These are phyloP conservation scores for Drosophila cognata DNA, from an alignment of 2,888 invertebrate genomes.

Conservation along the genomic window DNA sequence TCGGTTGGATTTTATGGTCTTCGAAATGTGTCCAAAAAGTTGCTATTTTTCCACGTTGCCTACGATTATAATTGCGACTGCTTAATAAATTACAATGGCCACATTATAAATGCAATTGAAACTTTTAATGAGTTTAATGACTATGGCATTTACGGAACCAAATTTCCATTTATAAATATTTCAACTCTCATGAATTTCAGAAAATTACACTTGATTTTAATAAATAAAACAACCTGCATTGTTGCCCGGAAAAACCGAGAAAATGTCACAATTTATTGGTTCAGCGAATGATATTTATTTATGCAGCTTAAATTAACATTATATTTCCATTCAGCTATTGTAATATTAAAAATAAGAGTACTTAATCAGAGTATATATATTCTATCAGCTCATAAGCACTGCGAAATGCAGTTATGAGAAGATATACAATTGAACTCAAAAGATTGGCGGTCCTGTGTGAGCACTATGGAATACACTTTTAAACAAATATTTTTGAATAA, in stretches of 20 bases:
- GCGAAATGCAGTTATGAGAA: background rate
- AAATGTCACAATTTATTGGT: background rate
- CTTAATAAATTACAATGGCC: constrained; percentile 52
- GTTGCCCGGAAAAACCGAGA: background rate
- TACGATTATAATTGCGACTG: constrained; percentile 28
- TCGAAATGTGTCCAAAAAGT: constrained; percentile 50
- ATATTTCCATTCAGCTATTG: background rate
- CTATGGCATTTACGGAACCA: constrained; percentile 29
- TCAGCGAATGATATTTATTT: background rate
- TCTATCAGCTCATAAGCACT: background rate
- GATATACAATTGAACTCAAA: background rate
- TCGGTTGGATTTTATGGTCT: constrained; percentile 9
- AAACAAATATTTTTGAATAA: background rate
- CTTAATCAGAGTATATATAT: background rate
- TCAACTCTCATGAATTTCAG: background rate
- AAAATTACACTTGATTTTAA: background rate
- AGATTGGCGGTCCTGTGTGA: fast-evolving
- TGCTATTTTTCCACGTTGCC: constrained; percentile 25
- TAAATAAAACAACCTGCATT: background rate
- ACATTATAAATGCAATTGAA: constrained; percentile 51
- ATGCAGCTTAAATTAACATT: background rate
- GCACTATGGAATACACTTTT: background rate
- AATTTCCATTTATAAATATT: constrained; percentile 23
- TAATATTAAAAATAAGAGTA: background rate
- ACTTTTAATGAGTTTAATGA: constrained; percentile 44